Evolutionary conservation across 2,888 invertebrate species (phyloP).

Genomic region (Agonopterix arenella): DNA sequence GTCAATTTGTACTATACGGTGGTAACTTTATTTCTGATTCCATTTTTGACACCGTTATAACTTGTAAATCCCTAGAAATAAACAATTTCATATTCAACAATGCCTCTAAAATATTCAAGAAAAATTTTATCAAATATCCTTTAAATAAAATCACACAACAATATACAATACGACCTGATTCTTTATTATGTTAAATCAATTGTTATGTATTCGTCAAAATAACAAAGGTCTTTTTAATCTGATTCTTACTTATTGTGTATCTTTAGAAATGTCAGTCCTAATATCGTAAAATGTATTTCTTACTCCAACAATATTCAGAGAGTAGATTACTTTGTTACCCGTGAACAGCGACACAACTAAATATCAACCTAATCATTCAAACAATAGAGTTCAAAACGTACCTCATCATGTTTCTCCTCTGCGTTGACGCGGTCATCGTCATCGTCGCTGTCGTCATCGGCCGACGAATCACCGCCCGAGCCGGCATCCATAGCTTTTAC

Average conservation of each 20-base stretch:
- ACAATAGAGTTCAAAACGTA: constrained; percentile 28
- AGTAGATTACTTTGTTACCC: background rate
- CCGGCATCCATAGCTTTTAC: constrained; percentile 48
- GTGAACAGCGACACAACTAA: background rate
- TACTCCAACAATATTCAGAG: background rate
- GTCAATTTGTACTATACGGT: constrained; percentile 63
- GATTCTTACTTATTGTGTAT: too few relatives aligned
- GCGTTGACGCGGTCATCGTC: constrained; percentile 79
- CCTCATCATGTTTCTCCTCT: constrained; percentile 83
- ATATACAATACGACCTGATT: too few relatives aligned
- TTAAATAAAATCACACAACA: too few relatives aligned
- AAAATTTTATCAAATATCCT: too few relatives aligned
- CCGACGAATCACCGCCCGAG: constrained; percentile 82
- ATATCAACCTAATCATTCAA: background rate
- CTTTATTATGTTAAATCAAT: too few relatives aligned
- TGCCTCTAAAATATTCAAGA: too few relatives aligned
- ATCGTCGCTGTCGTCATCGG: constrained; percentile 86
- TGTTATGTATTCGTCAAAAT: too few relatives aligned
- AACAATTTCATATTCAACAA: constrained; percentile 20
- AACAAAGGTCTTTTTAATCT: too few relatives aligned
- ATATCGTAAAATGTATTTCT: background rate
- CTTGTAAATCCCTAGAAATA: constrained; percentile 75
- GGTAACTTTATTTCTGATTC: constrained; percentile 68
- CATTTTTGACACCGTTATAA: constrained; percentile 73
- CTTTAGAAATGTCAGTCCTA: background rate